These are phyloP conservation scores for Cryptotis parvus DNA, from an alignment of 2,113 vertebrate species.

Conservation along the genomic window DNA sequence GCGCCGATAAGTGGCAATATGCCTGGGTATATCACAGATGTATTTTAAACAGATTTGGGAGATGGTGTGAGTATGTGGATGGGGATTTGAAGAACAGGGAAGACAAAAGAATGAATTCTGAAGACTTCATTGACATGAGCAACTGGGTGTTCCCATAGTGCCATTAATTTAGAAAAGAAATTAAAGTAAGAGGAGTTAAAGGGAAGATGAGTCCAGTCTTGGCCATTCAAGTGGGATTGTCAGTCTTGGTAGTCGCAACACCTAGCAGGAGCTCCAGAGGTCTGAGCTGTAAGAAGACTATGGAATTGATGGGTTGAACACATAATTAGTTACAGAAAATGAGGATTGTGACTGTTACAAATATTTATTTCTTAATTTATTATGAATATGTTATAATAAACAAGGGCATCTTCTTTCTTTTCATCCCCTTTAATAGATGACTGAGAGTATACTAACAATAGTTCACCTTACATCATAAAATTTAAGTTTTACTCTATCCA, in stretches of 20 bases:
- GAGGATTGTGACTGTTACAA: neutral
- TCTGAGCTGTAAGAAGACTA: neutral
- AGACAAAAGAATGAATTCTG: neutral
- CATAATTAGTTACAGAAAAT: neutral
- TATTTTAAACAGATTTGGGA: neutral
- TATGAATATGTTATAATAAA: neutral
- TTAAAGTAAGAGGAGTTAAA: neutral
- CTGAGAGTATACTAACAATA: neutral
- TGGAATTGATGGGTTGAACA: neutral
- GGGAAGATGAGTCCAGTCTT: neutral
- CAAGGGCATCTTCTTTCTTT: neutral
- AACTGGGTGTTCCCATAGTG: neutral
- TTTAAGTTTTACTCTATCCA: neutral
- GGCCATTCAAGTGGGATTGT: neutral
- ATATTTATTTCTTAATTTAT: neutral
- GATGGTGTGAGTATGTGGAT: neutral
- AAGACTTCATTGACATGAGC: neutral
- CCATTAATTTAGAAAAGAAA: neutral
- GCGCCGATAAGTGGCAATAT: neutral
- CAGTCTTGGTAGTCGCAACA: neutral
- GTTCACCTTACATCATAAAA: neutral
- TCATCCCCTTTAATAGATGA: neutral
- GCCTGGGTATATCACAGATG: neutral
- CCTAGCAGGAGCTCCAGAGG: neutral
- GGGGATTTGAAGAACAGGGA: neutral